Evolutionary conservation across 1,140 invertebrate species (phyloP).

Genomic region (Bombyx mandarina): DNA sequence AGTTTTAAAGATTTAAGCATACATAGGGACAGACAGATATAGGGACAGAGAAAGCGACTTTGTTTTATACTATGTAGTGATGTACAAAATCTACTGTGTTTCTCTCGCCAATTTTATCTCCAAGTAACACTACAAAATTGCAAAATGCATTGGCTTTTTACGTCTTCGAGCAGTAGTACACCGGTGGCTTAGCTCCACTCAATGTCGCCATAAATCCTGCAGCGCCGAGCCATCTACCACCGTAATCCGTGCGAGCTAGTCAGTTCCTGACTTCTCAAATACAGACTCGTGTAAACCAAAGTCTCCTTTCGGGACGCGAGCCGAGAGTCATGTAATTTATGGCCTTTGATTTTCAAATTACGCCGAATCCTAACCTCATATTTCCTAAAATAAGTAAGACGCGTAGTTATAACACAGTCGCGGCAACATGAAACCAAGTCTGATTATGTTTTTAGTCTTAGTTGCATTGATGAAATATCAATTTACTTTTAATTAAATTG

Average conservation of each 20-base stretch:
- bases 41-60: too few relatives aligned
- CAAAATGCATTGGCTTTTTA: not conserved
- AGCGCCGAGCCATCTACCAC: conserved; percentile 4
- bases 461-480: too few relatives aligned
- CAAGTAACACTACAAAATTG: too few relatives aligned
- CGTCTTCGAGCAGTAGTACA: conserved; percentile 1
- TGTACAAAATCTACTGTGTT: too few relatives aligned
- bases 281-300: conserved; percentile 36
- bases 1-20: too few relatives aligned
- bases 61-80: too few relatives aligned
- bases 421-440: too few relatives aligned
- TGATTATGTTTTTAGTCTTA: too few relatives aligned
- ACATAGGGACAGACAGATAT: too few relatives aligned
- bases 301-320: conserved; percentile 20
- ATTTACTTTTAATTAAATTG: too few relatives aligned
- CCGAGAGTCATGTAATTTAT: conserved; percentile 28
- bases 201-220: conserved; percentile 18
- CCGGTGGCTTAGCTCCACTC: conserved; percentile 5
- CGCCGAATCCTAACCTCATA: conserved; percentile 45
- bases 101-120: too few relatives aligned
- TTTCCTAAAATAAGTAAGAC: conserved; percentile 17
- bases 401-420: too few relatives aligned
- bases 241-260: conserved; percentile 25
- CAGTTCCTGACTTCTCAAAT: conserved; percentile 19
- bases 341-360: conserved; percentile 56